These are phyloP conservation scores for Vidua chalybeata DNA, from an alignment of 2,113 vertebrate genomes.

Conservation along the genomic window DNA sequence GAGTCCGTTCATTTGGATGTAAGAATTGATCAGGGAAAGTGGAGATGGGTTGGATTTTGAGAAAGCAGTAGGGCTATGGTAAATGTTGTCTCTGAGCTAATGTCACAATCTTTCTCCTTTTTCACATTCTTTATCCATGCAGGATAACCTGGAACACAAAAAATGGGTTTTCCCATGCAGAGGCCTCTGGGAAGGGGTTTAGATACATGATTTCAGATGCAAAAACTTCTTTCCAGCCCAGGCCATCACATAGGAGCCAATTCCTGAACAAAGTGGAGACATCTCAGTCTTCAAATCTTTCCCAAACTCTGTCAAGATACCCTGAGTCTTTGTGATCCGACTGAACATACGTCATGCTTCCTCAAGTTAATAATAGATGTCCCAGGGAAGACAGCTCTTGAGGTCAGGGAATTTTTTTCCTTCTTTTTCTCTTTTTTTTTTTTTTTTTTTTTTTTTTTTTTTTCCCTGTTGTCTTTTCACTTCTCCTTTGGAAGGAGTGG, in stretches of 20 bases:
- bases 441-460: no score
- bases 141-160: neutral
- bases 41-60: neutral
- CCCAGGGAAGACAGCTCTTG: constrained; percentile 25
- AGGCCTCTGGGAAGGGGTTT: neutral
- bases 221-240: neutral
- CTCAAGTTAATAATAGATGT: constrained; percentile 33
- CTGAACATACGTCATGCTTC: constrained; percentile 30
- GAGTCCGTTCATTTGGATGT: neutral
- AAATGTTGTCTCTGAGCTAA: neutral
- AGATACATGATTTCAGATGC: neutral
- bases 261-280: neutral
- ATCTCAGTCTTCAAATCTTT: constrained; percentile 3
- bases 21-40: neutral
- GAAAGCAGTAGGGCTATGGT: fast-evolving
- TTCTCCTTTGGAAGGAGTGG: neutral
- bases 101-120: neutral
- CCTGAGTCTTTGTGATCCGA: neutral
- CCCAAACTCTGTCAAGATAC: neutral
- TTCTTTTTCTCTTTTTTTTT: no score
- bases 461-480: neutral
- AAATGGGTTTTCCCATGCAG: neutral
- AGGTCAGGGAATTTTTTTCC: neutral
- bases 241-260: neutral
- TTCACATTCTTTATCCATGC: neutral